Evolutionary conservation across 2,797 vertebrate genomes (phyloP).

Genomic region (Lophius americanus): DNA sequence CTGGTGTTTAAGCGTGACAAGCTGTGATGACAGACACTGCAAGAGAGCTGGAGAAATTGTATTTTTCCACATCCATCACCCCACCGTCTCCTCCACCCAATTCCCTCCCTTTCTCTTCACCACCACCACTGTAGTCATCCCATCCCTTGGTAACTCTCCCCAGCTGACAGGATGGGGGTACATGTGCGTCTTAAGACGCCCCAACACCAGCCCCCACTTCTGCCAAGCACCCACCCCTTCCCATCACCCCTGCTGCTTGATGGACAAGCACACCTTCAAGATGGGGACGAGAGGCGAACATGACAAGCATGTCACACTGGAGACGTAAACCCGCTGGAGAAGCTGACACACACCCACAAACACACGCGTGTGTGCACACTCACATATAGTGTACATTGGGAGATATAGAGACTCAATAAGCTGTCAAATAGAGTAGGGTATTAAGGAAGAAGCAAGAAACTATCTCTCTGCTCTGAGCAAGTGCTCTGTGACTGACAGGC

Average conservation of each 20-base stretch:
- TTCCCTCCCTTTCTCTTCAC: constrained; percentile 52
- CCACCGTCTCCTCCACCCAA: constrained; percentile 51
- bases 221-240: constrained; percentile 69
- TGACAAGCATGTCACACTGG: constrained; percentile 79
- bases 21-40: constrained; percentile 85
- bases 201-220: constrained; percentile 66
- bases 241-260: constrained; percentile 77
- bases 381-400: constrained; percentile 74
- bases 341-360: constrained; percentile 74
- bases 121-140: constrained; percentile 60
- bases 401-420: constrained; percentile 83
- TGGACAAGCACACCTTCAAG: constrained; percentile 83
- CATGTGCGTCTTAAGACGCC: constrained; percentile 75
- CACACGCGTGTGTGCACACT: constrained; percentile 59
- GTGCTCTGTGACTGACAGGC: constrained; percentile 78
- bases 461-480: constrained; percentile 78
- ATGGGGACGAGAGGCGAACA: constrained; percentile 76
- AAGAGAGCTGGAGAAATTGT: constrained; percentile 80
- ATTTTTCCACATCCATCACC: constrained; percentile 65
- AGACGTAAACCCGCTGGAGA: constrained; percentile 78
- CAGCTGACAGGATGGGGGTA: constrained; percentile 73
- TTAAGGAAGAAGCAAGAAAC: constrained; percentile 83
- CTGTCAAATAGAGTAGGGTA: constrained; percentile 85
- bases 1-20: constrained; percentile 83
- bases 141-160: constrained; percentile 66